A percentile compares a stretch with the other conserved stretches of the same genome.
phyloP scores from a whole-genome alignment of 2,888 invertebrate genomes.

The Schizotus pectinicornis region DNA sequence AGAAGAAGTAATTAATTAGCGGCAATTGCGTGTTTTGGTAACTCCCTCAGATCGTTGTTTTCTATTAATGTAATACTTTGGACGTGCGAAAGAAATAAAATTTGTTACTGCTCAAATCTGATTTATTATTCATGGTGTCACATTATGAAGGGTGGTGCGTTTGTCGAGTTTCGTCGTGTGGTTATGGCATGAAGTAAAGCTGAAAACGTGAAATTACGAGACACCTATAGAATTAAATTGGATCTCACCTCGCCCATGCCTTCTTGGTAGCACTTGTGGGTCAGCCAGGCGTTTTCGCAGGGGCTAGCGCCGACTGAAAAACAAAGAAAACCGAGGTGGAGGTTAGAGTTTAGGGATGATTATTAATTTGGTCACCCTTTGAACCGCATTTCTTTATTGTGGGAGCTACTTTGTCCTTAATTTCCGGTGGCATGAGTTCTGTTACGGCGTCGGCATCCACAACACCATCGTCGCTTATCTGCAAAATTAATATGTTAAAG shows the following conservation, averaged over 20 bases:
- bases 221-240: no score
- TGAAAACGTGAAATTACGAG: no score
- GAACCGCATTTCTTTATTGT: slow-evolving; percentile 44
- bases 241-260: slow-evolving; percentile 31
- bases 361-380: slow-evolving; percentile 34
- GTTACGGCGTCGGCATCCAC: slow-evolving; percentile 50
- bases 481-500: slow-evolving; percentile 10
- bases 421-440: slow-evolving; percentile 48
- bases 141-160: no score
- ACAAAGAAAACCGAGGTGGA: neutral
- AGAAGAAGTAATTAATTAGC: no score
- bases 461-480: slow-evolving; percentile 53
- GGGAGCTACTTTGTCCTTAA: slow-evolving; percentile 36
- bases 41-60: no score
- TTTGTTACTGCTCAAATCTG: no score
- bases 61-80: no score
- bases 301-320: slow-evolving; percentile 39
- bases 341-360: neutral
- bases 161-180: no score
- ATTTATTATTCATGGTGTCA: no score
- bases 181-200: no score
- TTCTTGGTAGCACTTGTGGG: slow-evolving; percentile 40
- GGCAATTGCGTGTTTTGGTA: no score
- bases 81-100: no score
- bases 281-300: slow-evolving; percentile 42